Evolutionary conservation across 2,113 vertebrate species (phyloP).

Genomic region (Crotalus helleri): DNA sequence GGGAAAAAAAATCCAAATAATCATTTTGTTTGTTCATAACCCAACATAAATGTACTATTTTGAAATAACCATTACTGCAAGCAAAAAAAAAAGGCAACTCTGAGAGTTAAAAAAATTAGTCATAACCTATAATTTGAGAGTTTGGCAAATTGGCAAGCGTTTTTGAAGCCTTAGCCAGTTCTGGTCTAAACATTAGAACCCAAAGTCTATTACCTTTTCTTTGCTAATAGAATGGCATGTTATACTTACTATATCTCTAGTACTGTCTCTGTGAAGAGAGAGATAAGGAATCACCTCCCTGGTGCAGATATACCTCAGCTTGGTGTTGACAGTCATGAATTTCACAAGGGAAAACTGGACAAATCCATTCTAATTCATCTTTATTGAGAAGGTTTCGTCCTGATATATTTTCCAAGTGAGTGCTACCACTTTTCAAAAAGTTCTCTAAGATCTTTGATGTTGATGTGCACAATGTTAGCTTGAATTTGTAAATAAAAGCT

Average conservation of each 20-base stretch:
- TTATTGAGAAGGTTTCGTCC: background rate
- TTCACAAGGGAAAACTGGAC: background rate
- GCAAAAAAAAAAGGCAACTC: background rate
- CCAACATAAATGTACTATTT: background rate
- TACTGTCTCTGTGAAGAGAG: background rate
- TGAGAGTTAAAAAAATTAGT: background rate
- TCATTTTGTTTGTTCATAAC: background rate
- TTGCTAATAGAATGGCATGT: background rate
- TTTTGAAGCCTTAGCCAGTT: background rate
- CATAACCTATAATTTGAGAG: constrained; percentile 31
- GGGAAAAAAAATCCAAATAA: constrained; percentile 7
- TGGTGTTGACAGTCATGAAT: background rate
- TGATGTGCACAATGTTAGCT: background rate
- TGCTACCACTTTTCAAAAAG: background rate
- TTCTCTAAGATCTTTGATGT: background rate
- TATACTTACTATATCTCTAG: background rate
- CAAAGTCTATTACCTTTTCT: background rate
- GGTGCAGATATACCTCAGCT: background rate
- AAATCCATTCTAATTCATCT: background rate
- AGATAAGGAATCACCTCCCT: background rate
- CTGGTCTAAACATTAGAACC: background rate
- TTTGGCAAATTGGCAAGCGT: background rate
- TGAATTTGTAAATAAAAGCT: background rate
- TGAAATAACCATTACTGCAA: background rate
- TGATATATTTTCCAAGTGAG: background rate